Conservation (phyloP, 2,888 invertebrate genomes). For the Rhyacophila evoluta region DNA sequence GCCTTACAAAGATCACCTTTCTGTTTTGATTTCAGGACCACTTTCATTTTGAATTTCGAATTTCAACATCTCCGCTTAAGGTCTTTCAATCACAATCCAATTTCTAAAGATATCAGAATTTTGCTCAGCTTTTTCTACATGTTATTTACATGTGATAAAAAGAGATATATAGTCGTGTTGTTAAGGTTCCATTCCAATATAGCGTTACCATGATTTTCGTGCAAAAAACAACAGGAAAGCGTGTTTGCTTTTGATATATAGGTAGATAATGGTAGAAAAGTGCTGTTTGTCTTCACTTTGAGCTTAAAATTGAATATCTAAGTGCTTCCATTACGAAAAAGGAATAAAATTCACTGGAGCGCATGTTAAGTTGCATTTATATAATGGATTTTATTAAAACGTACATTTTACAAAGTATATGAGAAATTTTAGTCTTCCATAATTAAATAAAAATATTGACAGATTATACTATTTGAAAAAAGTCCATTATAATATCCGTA, state of each 20-base stretch:
- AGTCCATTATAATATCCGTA: too few relatives aligned
- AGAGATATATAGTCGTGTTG: background rate
- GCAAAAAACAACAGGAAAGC: slow-evolving; percentile 11
- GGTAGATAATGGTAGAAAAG: slow-evolving; percentile 10
- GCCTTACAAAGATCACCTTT: background rate
- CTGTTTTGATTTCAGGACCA: background rate
- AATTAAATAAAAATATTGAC: too few relatives aligned
- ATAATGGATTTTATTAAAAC: too few relatives aligned
- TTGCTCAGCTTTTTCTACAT: too few relatives aligned
- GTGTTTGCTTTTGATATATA: background rate
- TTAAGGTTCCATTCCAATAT: background rate
- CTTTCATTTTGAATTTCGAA: background rate
- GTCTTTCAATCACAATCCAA: too few relatives aligned
- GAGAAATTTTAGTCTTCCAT: too few relatives aligned
- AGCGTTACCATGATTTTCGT: background rate
- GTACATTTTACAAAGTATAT: too few relatives aligned
- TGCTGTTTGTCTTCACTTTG: slow-evolving; percentile 32
- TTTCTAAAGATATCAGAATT: too few relatives aligned
- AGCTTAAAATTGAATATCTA: slow-evolving; percentile 19
- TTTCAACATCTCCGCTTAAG: too few relatives aligned
- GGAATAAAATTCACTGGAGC: background rate
- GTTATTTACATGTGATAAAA: background rate
- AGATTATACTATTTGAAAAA: too few relatives aligned
- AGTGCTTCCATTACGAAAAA: background rate
- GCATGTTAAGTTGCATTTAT: too few relatives aligned